Conservation (phyloP, 2,113 vertebrate genomes). For the Hydrochoerus hydrochaeris region DNA sequence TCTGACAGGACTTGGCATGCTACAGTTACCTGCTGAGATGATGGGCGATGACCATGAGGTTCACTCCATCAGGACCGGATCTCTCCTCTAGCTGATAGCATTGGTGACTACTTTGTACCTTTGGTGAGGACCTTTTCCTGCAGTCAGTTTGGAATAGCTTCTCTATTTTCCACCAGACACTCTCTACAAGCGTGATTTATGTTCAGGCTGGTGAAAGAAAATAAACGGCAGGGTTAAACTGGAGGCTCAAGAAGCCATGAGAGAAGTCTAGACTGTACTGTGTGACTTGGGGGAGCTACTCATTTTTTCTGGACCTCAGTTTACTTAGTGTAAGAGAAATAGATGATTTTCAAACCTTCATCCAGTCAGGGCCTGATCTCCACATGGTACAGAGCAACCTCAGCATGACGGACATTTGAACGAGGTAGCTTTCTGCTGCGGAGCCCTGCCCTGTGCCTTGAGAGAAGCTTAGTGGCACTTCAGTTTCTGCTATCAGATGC, state of each 20-base stretch:
- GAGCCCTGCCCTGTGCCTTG: neutral
- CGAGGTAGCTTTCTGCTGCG: neutral
- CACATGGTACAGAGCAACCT: neutral
- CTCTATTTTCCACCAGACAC: neutral
- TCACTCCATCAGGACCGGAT: neutral
- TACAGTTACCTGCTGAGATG: neutral
- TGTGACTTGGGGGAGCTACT: neutral
- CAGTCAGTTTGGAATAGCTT: neutral
- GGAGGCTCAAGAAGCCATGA: neutral
- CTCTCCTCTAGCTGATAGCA: neutral
- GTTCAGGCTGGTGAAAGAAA: neutral
- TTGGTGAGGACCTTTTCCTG: neutral
- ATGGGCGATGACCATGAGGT: rapidly evolving
- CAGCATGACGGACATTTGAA: neutral
- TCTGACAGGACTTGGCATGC: neutral
- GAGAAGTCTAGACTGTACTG: neutral
- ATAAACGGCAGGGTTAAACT: too few relatives aligned
- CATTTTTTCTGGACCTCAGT: neutral
- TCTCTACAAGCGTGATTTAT: neutral
- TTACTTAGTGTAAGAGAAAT: neutral
- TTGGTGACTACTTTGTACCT: neutral
- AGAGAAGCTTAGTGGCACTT: neutral
- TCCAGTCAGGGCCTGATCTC: neutral
- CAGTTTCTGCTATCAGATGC: neutral
- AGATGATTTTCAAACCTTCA: neutral